phyloP scores from a whole-genome alignment of 2,888 invertebrate genomes.

The Drosophila borealis region DNA sequence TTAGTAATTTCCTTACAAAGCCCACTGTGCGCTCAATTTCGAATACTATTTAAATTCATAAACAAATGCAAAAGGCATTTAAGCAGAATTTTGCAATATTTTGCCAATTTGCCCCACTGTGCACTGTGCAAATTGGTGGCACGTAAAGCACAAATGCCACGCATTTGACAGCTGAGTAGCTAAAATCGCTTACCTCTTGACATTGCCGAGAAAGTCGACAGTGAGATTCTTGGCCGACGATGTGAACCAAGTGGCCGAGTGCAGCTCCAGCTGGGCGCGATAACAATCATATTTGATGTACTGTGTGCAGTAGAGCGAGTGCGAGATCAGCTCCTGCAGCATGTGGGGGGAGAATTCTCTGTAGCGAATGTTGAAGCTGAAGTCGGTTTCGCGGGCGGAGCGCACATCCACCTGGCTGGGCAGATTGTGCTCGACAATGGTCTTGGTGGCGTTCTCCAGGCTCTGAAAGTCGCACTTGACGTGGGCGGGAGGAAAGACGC shows the following conservation, averaged over 20 bases:
- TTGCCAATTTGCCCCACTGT: conserved; percentile 22
- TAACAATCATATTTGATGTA: conserved; percentile 96
- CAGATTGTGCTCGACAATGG: conserved; percentile 95
- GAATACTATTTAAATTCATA: too few species aligned
- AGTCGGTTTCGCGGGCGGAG: conserved; percentile 91
- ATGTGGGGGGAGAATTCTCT: conserved; percentile 95
- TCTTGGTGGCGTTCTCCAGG: conserved; percentile 93
- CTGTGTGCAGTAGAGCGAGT: conserved; percentile 95
- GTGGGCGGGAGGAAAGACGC: conserved; percentile 95
- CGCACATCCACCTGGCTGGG: conserved; percentile 96
- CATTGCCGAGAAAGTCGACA: conserved; percentile 93
- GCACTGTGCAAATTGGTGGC: conserved; percentile 10
- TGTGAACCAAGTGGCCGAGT: conserved; percentile 95
- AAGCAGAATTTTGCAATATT: neutral
- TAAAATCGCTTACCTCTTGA: conserved; percentile 87
- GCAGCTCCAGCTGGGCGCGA: conserved; percentile 93
- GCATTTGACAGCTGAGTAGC: conserved; percentile 38
- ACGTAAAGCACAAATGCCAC: conserved; percentile 57
- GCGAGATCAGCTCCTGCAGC: conserved; percentile 95
- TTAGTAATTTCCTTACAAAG: neutral
- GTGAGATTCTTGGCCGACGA: conserved; percentile 92
- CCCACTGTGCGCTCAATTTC: neutral
- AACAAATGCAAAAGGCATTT: too few species aligned
- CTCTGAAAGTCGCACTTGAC: conserved; percentile 97
- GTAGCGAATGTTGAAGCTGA: conserved; percentile 94